phyloP scores from a whole-genome alignment of 37 sponge, comb jelly and placozoan genomes.

The Corticium candelabrum region DNA sequence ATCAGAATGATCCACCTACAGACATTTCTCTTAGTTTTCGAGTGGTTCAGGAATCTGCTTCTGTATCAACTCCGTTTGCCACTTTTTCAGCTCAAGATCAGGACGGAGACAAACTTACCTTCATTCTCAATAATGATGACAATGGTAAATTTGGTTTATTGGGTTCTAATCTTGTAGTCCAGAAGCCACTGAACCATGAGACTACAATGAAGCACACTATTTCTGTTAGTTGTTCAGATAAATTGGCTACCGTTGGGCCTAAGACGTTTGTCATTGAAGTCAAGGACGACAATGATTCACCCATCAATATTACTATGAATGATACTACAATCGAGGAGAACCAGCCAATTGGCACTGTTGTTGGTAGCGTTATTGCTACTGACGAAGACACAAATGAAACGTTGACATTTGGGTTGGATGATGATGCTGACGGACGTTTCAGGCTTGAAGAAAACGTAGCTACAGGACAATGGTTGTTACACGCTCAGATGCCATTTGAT shows the following conservation, averaged over 20 bases:
- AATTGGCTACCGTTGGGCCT: neutral
- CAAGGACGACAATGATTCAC: neutral
- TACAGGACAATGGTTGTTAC: neutral
- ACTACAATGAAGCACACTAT: neutral
- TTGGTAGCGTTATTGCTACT: neutral
- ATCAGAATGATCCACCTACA: neutral
- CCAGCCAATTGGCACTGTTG: neutral
- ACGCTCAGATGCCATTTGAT: neutral
- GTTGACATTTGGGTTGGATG: neutral
- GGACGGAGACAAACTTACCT: neutral
- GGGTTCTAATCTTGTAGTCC: neutral
- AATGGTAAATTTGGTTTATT: neutral
- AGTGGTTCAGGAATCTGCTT: neutral
- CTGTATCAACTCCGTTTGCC: neutral
- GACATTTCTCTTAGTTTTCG: neutral
- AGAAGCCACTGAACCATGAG: neutral
- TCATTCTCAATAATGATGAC: neutral
- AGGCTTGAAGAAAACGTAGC: neutral
- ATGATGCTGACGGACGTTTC: neutral
- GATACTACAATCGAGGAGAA: neutral
- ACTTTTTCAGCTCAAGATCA: neutral
- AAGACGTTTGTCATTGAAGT: slow-evolving; percentile 2
- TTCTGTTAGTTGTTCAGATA: neutral
- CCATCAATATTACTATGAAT: neutral
- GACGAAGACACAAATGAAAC: neutral